These are phyloP conservation scores for Acyrthosiphon pisum DNA, from an alignment of 1,140 invertebrate species.

Conservation along the genomic window DNA sequence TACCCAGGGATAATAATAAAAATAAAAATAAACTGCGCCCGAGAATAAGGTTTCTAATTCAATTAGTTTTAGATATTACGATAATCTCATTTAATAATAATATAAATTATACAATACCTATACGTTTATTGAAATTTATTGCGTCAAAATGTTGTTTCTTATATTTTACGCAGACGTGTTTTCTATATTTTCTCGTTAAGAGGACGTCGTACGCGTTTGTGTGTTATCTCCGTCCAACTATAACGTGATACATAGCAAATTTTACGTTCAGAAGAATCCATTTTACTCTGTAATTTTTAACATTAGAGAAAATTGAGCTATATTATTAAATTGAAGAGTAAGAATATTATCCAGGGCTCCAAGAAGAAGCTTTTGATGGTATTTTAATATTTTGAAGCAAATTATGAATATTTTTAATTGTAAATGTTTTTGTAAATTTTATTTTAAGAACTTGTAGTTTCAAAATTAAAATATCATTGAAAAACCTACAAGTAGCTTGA, in stretches of 20 bases:
- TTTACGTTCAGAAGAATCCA: background rate
- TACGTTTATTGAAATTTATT: conserved; percentile 1
- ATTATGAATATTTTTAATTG: too few species aligned
- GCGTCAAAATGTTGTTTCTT: background rate
- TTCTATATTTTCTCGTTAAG: background rate
- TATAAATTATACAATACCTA: conserved; percentile 9
- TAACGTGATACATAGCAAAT: background rate
- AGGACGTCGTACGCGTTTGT: background rate
- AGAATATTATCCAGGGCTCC: background rate
- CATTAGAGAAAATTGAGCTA: background rate
- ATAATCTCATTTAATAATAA: background rate
- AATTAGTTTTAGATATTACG: conserved; percentile 4
- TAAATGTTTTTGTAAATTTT: too few species aligned
- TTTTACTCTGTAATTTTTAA: background rate
- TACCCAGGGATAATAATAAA: conserved; percentile 5
- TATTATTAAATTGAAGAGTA: background rate
- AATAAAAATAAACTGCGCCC: background rate
- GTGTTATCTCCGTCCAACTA: background rate
- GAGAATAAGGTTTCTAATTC: background rate
- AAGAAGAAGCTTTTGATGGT: background rate
- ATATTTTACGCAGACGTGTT: background rate
- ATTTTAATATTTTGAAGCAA: background rate
- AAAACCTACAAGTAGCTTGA: background rate
- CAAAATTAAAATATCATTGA: background rate
- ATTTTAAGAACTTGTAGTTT: background rate